Percentiles rank a stretch among this genome's conserved stretches.
Evolutionary conservation across 2,797 vertebrate species (phyloP).

Genomic region (Cyclura pinguis): DNA sequence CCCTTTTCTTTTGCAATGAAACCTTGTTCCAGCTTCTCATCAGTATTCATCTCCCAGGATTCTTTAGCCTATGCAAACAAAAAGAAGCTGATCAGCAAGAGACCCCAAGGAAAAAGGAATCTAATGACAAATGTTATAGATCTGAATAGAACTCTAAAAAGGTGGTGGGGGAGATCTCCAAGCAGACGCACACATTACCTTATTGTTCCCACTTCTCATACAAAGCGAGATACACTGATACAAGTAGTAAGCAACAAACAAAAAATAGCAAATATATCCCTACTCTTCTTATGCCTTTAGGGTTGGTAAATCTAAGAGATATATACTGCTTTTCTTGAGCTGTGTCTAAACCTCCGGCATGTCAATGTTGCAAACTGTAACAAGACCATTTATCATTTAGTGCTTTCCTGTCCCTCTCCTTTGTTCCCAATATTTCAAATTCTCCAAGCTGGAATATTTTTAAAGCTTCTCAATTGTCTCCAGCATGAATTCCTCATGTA

Average conservation of each 20-base stretch:
- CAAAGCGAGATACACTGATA: not conserved
- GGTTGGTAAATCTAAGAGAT: not conserved
- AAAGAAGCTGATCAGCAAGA: conserved; percentile 48
- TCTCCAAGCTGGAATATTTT: not conserved
- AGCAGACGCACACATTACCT: not conserved
- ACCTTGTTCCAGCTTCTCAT: conserved; percentile 95
- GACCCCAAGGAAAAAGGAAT: not conserved
- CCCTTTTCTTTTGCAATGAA: conserved; percentile 93
- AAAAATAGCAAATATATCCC: not conserved
- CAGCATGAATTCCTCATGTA: not conserved
- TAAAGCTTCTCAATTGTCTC: not conserved
- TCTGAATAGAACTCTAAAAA: not conserved
- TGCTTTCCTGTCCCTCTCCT: not conserved
- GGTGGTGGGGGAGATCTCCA: too few species aligned
- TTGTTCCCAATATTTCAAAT: not conserved
- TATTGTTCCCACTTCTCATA: not conserved
- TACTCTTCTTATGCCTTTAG: not conserved
- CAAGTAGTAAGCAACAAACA: not conserved
- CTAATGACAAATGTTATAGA: not conserved
- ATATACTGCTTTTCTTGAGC: too few species aligned
- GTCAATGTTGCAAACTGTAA: too few species aligned
- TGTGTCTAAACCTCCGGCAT: too few species aligned
- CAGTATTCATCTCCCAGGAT: conserved; percentile 94
- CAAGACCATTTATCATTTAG: not conserved
- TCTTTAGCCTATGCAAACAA: conserved; percentile 89